A percentile compares a stretch with the other conserved stretches of the same genome.
Conservation (phyloP, 2,888 invertebrate species). For the Latheticus oryzae region DNA sequence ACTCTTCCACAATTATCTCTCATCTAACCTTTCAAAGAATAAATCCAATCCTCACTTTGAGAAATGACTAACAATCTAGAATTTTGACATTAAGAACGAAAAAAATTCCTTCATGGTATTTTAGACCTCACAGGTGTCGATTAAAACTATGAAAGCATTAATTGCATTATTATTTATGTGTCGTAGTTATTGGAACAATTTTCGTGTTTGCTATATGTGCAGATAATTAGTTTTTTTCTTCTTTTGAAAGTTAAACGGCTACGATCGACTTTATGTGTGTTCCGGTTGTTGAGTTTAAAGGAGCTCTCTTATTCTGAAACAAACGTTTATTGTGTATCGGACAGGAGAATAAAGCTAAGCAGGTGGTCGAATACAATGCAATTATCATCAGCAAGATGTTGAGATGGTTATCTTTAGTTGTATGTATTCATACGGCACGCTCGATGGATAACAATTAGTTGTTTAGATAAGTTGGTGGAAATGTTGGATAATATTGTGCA, state of each 20-base stretch:
- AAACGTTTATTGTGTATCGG: conserved; percentile 37
- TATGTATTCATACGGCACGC: conserved; percentile 45
- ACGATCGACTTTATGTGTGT: conserved; percentile 15
- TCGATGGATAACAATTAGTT: conserved; percentile 44
- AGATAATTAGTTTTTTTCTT: not conserved
- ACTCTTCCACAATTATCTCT: conserved; percentile 12
- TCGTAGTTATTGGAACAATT: conserved; percentile 24
- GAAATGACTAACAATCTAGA: conserved; percentile 22
- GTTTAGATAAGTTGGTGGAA: conserved; percentile 7
- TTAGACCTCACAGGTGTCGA: conserved; percentile 20
- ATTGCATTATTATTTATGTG: conserved; percentile 19
- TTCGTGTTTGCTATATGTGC: too few species aligned
- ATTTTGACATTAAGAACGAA: conserved; percentile 13
- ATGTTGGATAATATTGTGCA: conserved; percentile 4
- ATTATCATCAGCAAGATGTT: conserved; percentile 48
- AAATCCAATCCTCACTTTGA: conserved; percentile 3
- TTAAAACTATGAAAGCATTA: conserved; percentile 24
- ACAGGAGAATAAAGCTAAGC: conserved; percentile 49
- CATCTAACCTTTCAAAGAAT: conserved; percentile 14
- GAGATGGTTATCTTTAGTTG: conserved; percentile 38
- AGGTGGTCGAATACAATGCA: conserved; percentile 51
- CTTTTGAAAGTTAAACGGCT: not conserved
- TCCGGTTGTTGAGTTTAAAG: conserved; percentile 36
- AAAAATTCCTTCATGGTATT: conserved; percentile 5
- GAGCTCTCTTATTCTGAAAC: conserved; percentile 37